Percentiles rank a stretch among this genome's conserved stretches.
Evolutionary conservation across 2,888 invertebrate species (phyloP).

Genomic region (Sycophila texana): DNA sequence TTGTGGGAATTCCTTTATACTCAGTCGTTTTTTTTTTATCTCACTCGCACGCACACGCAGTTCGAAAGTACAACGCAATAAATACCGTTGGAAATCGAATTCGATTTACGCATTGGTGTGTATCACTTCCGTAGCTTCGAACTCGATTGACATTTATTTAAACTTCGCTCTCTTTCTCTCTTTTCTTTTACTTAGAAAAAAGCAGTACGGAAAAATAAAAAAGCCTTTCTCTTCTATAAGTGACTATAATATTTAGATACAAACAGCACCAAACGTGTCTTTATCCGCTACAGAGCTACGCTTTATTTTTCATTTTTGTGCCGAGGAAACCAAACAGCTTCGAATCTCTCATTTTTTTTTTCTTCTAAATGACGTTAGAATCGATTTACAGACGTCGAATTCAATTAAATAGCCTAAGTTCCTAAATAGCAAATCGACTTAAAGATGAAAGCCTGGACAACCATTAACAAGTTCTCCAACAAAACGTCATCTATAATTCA

Average conservation of each 20-base stretch:
- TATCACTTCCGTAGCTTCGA: conserved; percentile 28
- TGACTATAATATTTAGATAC: conserved; percentile 42
- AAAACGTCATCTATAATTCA: conserved; percentile 53
- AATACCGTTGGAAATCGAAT: conserved; percentile 49
- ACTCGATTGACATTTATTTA: conserved; percentile 28
- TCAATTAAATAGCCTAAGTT: conserved; percentile 40
- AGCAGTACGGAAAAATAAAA: conserved; percentile 50
- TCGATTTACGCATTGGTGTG: conserved; percentile 30
- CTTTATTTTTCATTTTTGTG: background rate
- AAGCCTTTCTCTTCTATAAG: conserved; percentile 38
- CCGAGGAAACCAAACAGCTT: conserved; percentile 29
- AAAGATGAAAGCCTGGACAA: conserved; percentile 69
- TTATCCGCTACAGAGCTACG: conserved; percentile 19
- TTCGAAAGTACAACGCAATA: conserved; percentile 38
- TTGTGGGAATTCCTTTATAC: conserved; percentile 48
- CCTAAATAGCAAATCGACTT: conserved; percentile 63
- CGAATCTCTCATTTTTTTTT: conserved; percentile 25
- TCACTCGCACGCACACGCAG: conserved; percentile 12
- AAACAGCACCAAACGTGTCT: conserved; percentile 50
- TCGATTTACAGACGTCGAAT: conserved; percentile 44
- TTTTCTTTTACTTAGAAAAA: conserved; percentile 39
- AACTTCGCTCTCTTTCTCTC: conserved; percentile 6
- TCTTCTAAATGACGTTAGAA: conserved; percentile 7
- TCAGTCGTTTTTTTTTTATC: conserved; percentile 44
- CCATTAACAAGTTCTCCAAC: conserved; percentile 66